These are phyloP conservation scores for Gandaritis pyraliata DNA, from an alignment of 2,888 invertebrate species.

Conservation along the genomic window DNA sequence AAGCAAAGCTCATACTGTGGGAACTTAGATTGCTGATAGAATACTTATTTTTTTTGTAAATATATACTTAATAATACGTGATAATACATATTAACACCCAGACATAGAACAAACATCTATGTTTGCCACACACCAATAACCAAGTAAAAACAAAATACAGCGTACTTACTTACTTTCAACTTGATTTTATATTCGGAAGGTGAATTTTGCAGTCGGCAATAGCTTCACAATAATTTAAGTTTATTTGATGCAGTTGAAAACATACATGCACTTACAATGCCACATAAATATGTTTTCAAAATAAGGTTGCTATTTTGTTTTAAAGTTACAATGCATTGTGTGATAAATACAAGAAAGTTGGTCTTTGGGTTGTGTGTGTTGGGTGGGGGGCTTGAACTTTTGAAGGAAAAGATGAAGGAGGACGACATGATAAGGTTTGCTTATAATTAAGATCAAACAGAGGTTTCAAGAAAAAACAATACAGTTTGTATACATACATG, in stretches of 20 bases:
- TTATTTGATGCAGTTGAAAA: constrained; percentile 13
- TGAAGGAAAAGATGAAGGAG: constrained; percentile 5
- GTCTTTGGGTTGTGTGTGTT: constrained; percentile 9
- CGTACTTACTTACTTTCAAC: no score
- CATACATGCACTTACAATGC: constrained; percentile 27
- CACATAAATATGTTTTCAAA: constrained; percentile 30
- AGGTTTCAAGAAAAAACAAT: neutral
- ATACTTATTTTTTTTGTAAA: no score
- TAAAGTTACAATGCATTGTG: constrained; percentile 35
- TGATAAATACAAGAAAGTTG: constrained; percentile 22
- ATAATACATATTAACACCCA: no score
- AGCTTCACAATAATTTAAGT: constrained; percentile 5
- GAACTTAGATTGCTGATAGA: no score
- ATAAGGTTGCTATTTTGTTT: constrained; percentile 19
- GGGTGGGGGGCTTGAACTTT: constrained; percentile 18
- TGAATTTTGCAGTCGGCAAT: neutral
- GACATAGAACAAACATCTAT: no score
- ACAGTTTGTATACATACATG: no score
- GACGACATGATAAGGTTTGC: neutral
- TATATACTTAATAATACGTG: no score
- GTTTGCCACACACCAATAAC: no score
- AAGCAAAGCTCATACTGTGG: no score
- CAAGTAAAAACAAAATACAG: no score
- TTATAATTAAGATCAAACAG: neutral
- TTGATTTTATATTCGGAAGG: neutral